A percentile compares a stretch with the other conserved stretches of the same genome.
Conservation (phyloP, 2,797 vertebrate genomes). For the Botia kubotai region DNA sequence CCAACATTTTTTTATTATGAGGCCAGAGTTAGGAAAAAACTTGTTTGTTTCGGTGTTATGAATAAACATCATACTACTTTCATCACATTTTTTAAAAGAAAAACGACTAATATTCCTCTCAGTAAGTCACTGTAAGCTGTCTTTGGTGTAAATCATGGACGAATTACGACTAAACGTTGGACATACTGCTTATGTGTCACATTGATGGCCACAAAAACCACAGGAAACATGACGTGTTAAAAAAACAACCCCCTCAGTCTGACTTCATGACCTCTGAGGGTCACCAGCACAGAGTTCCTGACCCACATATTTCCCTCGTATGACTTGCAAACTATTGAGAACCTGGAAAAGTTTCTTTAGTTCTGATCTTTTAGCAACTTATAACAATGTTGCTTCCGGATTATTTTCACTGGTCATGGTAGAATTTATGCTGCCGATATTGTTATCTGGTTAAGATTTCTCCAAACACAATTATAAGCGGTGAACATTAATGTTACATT, state of each 20-base stretch:
- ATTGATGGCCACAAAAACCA: conserved; percentile 45
- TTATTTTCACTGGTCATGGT: conserved; percentile 28
- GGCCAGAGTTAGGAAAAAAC: no score
- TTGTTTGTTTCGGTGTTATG: background rate
- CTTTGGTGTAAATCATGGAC: conserved; percentile 24
- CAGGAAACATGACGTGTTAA: conserved; percentile 50
- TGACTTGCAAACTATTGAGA: conserved; percentile 42
- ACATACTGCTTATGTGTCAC: conserved; percentile 43
- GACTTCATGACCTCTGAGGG: conserved; percentile 42
- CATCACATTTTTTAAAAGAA: background rate
- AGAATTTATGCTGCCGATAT: conserved; percentile 43
- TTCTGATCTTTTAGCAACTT: conserved; percentile 26
- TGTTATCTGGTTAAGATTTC: conserved; percentile 26
- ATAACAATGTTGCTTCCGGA: conserved; percentile 43
- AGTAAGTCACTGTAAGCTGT: conserved; percentile 2
- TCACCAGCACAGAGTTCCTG: conserved; percentile 36
- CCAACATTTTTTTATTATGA: no score
- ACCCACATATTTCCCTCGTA: conserved; percentile 39
- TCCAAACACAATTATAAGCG: conserved; percentile 38
- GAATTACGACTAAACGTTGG: conserved; percentile 28
- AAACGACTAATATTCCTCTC: conserved; percentile 1
- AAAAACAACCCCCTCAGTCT: conserved; percentile 43
- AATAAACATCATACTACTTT: background rate
- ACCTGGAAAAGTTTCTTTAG: conserved; percentile 37
- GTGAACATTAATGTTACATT: background rate